Evolutionary conservation across 2,113 vertebrate species (phyloP), one percentile per base, ranked within the genome.

Genomic region (Scomber scombrus): DNA sequence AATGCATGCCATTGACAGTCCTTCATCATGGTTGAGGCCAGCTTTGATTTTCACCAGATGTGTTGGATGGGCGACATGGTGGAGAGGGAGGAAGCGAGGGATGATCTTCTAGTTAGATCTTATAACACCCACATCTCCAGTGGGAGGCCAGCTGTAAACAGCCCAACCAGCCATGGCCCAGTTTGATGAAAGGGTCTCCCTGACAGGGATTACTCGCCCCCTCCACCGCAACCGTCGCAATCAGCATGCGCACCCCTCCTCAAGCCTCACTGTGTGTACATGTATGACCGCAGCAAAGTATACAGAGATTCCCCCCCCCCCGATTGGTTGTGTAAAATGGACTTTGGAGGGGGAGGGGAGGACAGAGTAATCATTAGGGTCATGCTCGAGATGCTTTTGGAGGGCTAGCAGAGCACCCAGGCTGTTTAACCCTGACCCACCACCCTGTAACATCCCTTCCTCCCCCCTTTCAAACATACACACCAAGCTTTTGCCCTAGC

Each of bases 171-270:
- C 82, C 69, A 57, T 90, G 82, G 73, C 88, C 83, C 71, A 88
- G 85, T 85, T 89, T 88, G 91, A 92, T 90, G 91, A 91, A 81
- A 93, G 86, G 84, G 78, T 80, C 75, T 82, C 67, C 54, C 73
- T 71, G 58, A 83, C 65, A 61, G 69, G 74, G 88, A 88, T 91
- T 89, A 89, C 70, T 67, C 19, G 9, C 58, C 81, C 80, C 71
- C 80, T 65, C 68, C 34, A 68, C 76, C 60, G 0, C 84, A 75
- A 85, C 43, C 64, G 60, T 49, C 82, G 77, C 88, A 92, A 91
- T 91, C 89, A 88, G 70, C 67, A 69, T n/a, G 68, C 29, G 16
- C 62, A 49, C 73, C 86, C 86, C 85, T 81, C 57, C 71, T 70
- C 85, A 58, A 84, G 72, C 67, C 47, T 60, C 4, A 2, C 56